phyloP scores from a whole-genome alignment of 2,797 vertebrate genomes.

The Cetoscarus ocellatus region DNA sequence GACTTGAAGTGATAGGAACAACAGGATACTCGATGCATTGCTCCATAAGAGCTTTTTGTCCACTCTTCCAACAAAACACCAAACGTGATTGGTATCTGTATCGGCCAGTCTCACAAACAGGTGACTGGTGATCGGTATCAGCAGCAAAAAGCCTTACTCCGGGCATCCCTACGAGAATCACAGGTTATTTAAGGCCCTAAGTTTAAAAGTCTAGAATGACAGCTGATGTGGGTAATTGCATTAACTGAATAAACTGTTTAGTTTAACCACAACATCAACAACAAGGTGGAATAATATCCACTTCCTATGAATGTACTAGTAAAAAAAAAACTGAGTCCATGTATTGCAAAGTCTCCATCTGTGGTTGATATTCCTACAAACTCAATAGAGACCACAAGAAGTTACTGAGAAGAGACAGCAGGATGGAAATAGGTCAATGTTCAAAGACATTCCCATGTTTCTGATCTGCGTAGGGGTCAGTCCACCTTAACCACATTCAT shows the following conservation, averaged over 20 bases:
- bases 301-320: constrained; percentile 5
- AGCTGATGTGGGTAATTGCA: neutral
- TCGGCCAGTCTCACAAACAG: too few species aligned
- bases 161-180: constrained; percentile 1
- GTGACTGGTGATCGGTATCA: too few species aligned
- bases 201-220: neutral
- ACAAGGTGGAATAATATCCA: constrained; percentile 6
- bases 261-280: neutral
- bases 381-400: constrained; percentile 35
- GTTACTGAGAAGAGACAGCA: constrained; percentile 12
- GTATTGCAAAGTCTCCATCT: constrained; percentile 47
- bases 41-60: too few species aligned
- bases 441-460: constrained; percentile 67
- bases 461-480: constrained; percentile 50
- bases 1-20: too few species aligned
- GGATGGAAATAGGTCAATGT: constrained; percentile 36
- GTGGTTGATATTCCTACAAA: constrained; percentile 44
- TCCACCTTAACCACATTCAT: constrained; percentile 68
- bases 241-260: neutral
- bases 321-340: constrained; percentile 37
- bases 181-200: neutral
- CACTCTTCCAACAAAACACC: too few species aligned
- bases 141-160: too few species aligned
- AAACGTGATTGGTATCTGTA: too few species aligned
- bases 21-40: too few species aligned